Base-by-base conservation (phyloP, 2,797 vertebrate genomes). In the Arctocebus calabarensis region DNA sequence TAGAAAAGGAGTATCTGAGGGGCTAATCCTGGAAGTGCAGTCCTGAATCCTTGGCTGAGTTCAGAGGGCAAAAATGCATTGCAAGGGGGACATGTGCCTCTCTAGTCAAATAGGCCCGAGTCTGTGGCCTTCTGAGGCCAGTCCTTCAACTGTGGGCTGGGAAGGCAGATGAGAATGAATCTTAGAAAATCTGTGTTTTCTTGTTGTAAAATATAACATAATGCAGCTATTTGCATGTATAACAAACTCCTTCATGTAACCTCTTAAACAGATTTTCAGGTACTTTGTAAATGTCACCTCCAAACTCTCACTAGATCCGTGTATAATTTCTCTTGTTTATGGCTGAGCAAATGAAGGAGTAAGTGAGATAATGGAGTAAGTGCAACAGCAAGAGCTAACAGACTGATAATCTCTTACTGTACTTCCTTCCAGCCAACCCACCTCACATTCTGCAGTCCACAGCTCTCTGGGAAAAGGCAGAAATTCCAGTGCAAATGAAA, bases 401-500 rank as follows among this genome's bases (percentile, higher is more conserved):
- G 32, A 19, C 16, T 29, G 59, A 22, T 64, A 14, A 11, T 61
- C 52, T 37, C 32, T 64, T 25, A 19, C 37, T 32, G 2, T 7
- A 13, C 13, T 25, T 43, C 29, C 66, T 84, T 37, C 55, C 22
- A 34, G 57, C 25, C 29, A 1, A 40, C 29, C 55, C 57, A 4
- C 16, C 29, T 64, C 23, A 62, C 3, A 32, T 7, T 14, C 85
- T 85, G 78, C 73, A 27, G 0, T 57, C 64, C 52, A 74, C 37
- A 59, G n/a, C 25, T 71, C 57, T 61, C 52, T 43, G 86, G 37
- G 23, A 5, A 73, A 87, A 57, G 32, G 32, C 27, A 17, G n/a
- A 57, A 92, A 88, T 90, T 92, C 78, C 83, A 85, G 75, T 64
- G 12, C 32, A 93, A 89, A 64, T 66, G 52, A 78, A 92, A 43